Percentiles rank a stretch among this genome's conserved stretches.
phyloP scores from a whole-genome alignment of 2,113 vertebrate species.

The Strigops habroptila region DNA sequence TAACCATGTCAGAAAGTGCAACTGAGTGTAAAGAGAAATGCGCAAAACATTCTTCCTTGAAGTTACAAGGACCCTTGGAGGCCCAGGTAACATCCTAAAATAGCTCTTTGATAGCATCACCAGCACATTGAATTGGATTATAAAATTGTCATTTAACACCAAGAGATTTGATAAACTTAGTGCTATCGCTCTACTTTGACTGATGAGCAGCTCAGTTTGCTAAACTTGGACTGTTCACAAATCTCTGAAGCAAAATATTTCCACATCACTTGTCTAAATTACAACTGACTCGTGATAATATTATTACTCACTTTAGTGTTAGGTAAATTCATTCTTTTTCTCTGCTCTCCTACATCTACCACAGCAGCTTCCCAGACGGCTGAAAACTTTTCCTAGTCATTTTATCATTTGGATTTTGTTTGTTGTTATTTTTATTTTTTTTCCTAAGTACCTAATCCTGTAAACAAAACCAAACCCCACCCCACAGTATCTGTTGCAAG shows the following conservation, averaged over 20 bases:
- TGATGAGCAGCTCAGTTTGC: not conserved
- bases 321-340: not conserved
- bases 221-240: not conserved
- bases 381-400: not conserved
- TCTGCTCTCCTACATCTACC: not conserved
- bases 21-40: not conserved
- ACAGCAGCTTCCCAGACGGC: not conserved
- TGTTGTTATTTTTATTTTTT: not conserved
- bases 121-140: not conserved
- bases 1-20: not conserved
- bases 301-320: not conserved
- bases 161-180: not conserved
- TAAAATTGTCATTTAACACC: not conserved
- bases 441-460: not conserved
- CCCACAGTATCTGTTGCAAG: not conserved
- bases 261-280: not conserved
- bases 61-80: not conserved
- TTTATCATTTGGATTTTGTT: not conserved
- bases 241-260: not conserved
- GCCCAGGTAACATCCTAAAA: not conserved
- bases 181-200: not conserved
- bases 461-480: not conserved
- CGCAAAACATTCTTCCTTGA: not conserved
- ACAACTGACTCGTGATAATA: not conserved
- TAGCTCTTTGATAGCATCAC: not conserved